Evolutionary conservation across 2,888 invertebrate species (phyloP).

Genomic region (Epistrophella euchroma): DNA sequence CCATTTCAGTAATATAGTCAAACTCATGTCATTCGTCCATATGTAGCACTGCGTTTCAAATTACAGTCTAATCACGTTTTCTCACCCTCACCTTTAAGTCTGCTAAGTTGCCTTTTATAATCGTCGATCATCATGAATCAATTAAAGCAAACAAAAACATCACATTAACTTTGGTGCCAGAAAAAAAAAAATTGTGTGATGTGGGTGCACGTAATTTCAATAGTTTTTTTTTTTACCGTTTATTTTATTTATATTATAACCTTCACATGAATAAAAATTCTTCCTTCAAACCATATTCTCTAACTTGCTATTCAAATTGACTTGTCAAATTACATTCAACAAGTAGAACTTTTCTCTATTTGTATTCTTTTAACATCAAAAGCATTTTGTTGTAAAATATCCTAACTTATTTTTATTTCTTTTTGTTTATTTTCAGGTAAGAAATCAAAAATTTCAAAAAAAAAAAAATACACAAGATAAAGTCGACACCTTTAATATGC

Average conservation of each 20-base stretch:
- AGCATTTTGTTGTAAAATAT: conserved; percentile 48
- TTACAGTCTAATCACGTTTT: conserved; percentile 47
- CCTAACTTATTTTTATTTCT: conserved; percentile 30
- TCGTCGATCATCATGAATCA: conserved; percentile 57
- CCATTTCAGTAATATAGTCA: conserved; percentile 14
- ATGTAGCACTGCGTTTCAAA: neutral
- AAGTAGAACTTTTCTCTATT: conserved; percentile 45
- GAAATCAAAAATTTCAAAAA: conserved; percentile 42
- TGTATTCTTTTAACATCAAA: conserved; percentile 43
- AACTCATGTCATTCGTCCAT: conserved; percentile 4
- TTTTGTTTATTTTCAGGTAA: conserved; percentile 68
- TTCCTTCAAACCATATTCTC: conserved; percentile 54
- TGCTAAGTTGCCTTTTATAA: conserved; percentile 31
- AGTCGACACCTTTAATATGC: conserved; percentile 40
- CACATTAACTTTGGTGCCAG: conserved; percentile 7
- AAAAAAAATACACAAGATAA: conserved; percentile 41
- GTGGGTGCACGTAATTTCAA: conserved; percentile 30
- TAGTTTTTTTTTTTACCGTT: conserved; percentile 5
- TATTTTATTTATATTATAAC: conserved; percentile 24
- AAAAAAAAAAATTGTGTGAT: neutral
- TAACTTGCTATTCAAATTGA: conserved; percentile 53
- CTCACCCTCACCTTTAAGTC: conserved; percentile 37
- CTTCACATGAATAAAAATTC: conserved; percentile 32
- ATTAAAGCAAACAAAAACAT: conserved; percentile 24
- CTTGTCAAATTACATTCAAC: conserved; percentile 56